These are phyloP conservation scores for Enteromius trimaculatus DNA, from an alignment of 2,797 vertebrate genomes.

Conservation along the genomic window DNA sequence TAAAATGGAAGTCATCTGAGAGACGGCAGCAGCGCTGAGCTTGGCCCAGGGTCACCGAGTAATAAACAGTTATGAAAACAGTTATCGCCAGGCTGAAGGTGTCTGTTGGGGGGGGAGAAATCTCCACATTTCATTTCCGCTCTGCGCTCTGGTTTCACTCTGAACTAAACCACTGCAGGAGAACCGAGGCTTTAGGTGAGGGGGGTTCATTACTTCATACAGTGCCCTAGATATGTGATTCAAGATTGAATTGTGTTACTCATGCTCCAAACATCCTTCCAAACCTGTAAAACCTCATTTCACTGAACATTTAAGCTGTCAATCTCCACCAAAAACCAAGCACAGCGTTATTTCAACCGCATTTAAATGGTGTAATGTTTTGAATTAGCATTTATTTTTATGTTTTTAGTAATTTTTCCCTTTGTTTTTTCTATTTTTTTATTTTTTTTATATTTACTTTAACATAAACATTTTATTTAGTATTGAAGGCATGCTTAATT, in stretches of 20 bases:
- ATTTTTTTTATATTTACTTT: neutral
- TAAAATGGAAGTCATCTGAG: constrained; percentile 57
- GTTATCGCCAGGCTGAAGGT: constrained; percentile 58
- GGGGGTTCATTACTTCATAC: neutral
- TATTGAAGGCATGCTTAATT: neutral
- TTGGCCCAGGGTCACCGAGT: constrained; percentile 51
- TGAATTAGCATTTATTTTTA: neutral
- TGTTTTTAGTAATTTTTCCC: neutral
- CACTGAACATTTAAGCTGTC: neutral
- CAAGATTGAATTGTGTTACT: neutral
- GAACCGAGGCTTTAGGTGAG: constrained; percentile 16
- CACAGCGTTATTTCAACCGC: neutral
- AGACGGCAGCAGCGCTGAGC: constrained; percentile 19
- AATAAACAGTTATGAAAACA: constrained; percentile 66
- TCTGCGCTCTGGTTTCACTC: constrained; percentile 43
- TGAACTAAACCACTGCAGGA: constrained; percentile 23
- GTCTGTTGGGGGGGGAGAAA: constrained; percentile 50
- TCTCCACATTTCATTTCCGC: constrained; percentile 69
- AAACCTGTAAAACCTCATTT: neutral
- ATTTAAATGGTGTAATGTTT: neutral
- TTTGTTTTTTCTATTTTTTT: neutral
- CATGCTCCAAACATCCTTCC: neutral
- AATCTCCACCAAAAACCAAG: neutral
- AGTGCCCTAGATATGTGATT: neutral
- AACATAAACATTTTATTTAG: neutral